Conservation (phyloP, 2,888 invertebrate species). For the Thera britannica region DNA sequence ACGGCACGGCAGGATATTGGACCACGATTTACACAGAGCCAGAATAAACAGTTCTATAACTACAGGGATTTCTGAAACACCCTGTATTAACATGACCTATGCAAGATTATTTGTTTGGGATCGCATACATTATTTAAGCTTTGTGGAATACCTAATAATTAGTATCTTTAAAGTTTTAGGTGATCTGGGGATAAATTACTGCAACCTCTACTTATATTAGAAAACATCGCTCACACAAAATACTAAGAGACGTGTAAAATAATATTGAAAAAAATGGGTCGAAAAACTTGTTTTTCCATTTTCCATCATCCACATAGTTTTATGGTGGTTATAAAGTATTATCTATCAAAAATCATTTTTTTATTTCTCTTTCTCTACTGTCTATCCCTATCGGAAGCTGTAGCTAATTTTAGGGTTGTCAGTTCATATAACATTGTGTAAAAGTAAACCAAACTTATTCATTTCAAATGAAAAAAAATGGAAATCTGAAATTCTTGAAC, state of each 20-base stretch:
- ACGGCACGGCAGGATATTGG: conserved; percentile 38
- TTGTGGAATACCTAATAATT: background rate
- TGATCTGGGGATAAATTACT: background rate
- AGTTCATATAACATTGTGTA: no score
- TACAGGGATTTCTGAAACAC: conserved; percentile 19
- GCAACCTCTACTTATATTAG: no score
- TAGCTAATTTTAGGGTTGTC: no score
- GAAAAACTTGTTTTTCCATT: no score
- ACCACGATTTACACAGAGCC: conserved; percentile 28
- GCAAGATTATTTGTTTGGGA: conserved; percentile 25
- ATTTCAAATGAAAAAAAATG: no score
- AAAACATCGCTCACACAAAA: no score
- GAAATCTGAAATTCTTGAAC: no score
- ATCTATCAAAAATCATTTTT: background rate
- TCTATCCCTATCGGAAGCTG: background rate
- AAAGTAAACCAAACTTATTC: no score
- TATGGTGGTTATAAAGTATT: no score
- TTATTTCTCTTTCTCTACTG: background rate
- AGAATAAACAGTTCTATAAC: conserved; percentile 33
- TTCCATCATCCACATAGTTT: no score
- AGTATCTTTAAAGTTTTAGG: background rate
- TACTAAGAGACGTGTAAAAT: no score
- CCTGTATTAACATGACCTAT: conserved; percentile 21
- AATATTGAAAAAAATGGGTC: no score
- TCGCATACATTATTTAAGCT: conserved; percentile 26